Evolutionary conservation across 2,113 vertebrate genomes (phyloP).

Genomic region (Channa maculata): DNA sequence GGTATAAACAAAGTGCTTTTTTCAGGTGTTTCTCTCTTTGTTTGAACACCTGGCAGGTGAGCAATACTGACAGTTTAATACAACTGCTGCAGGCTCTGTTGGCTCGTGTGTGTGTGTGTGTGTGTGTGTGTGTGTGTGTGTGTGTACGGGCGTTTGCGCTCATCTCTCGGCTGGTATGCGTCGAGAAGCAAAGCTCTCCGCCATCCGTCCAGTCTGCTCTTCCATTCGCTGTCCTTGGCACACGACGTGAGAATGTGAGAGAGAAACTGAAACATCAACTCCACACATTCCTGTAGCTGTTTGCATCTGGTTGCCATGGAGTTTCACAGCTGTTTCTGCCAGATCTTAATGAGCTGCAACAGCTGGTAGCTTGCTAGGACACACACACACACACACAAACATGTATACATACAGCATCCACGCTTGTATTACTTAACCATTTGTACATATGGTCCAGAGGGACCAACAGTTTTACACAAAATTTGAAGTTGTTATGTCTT

Average conservation of each 20-base stretch:
- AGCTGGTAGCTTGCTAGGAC: slow-evolving; percentile 58
- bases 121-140: background rate
- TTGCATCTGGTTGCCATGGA: slow-evolving; percentile 75
- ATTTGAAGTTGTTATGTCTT: background rate
- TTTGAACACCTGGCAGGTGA: slow-evolving; percentile 1
- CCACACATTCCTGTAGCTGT: slow-evolving; percentile 53
- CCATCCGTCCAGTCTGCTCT: slow-evolving; percentile 39
- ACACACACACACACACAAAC: slow-evolving; percentile 23
- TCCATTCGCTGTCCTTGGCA: slow-evolving; percentile 36
- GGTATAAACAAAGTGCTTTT: no score
- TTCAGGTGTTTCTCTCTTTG: no score
- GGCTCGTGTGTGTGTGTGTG: slow-evolving; percentile 6
- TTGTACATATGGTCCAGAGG: background rate
- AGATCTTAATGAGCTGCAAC: slow-evolving; percentile 63
- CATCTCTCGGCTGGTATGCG: slow-evolving; percentile 40
- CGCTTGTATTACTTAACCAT: slow-evolving; percentile 16
- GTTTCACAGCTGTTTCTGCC: slow-evolving; percentile 73
- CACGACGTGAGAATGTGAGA: background rate
- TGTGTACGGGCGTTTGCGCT: slow-evolving; percentile 23
- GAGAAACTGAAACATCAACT: slow-evolving; percentile 44
- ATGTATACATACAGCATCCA: slow-evolving; percentile 6
- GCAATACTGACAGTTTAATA: slow-evolving; percentile 33
- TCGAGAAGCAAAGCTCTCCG: slow-evolving; percentile 40
- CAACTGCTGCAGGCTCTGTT: slow-evolving; percentile 20
- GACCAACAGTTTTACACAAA: background rate